Percentiles rank a stretch among this genome's conserved stretches.
These are phyloP conservation scores for Euleptes europaea DNA, from an alignment of 2,113 vertebrate species.

Conservation along the genomic window DNA sequence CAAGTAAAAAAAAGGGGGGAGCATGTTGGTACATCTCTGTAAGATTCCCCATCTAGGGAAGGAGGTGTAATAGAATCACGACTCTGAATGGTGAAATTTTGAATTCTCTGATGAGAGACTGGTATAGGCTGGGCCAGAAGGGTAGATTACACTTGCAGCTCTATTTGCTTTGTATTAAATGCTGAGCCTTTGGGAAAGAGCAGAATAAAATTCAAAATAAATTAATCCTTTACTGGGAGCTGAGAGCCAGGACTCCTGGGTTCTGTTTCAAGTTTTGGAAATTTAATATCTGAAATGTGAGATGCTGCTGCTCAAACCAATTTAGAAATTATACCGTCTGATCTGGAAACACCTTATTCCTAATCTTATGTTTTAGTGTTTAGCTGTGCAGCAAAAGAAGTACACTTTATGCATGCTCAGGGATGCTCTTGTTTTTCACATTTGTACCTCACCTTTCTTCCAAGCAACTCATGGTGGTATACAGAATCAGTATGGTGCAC, in stretches of 20 bases:
- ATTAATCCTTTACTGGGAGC: neutral
- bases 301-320: too few relatives aligned
- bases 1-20: too few relatives aligned
- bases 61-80: neutral
- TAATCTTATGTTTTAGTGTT: too few relatives aligned
- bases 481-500: neutral
- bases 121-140: too few relatives aligned
- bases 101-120: neutral
- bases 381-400: too few relatives aligned
- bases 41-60: neutral
- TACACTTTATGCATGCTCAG: neutral
- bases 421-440: neutral
- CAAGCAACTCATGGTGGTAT: neutral
- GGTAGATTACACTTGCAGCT: neutral
- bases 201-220: neutral
- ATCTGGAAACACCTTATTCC: neutral
- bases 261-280: neutral
- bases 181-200: neutral
- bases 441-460: neutral
- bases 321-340: neutral
- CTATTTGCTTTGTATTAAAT: neutral
- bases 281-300: neutral
- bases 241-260: neutral
- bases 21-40: too few relatives aligned
- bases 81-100: neutral